phyloP scores from a whole-genome alignment of 2,888 invertebrate species.

The Dusona sp. region DNA sequence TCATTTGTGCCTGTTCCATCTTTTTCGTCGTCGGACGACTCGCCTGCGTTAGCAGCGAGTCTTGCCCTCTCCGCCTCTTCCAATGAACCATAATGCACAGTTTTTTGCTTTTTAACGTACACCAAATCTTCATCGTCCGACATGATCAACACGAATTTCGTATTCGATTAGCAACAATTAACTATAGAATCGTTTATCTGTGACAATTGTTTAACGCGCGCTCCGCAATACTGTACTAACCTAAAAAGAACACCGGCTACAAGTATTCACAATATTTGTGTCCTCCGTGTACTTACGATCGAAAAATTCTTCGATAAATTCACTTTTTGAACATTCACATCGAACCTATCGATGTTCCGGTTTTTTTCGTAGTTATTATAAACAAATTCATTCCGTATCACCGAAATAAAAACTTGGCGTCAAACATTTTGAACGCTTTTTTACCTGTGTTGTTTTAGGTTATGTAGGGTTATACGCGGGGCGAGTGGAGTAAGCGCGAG shows the following conservation, averaged over 20 bases:
- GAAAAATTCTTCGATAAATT: background rate
- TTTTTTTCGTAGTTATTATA: background rate
- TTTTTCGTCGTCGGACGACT: conserved; percentile 88
- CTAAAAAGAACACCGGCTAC: conserved; percentile 21
- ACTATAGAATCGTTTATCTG: background rate
- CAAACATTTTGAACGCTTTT: conserved; percentile 34
- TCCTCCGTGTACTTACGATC: conserved; percentile 5
- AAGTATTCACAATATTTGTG: background rate
- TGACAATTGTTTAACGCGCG: conserved; percentile 3
- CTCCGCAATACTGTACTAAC: background rate
- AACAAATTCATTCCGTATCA: conserved; percentile 17
- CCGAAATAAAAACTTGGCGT: conserved; percentile 4
- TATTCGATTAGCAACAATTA: background rate
- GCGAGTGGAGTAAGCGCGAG: no score
- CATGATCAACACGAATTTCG: conserved; percentile 85
- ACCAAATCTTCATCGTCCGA: conserved; percentile 94
- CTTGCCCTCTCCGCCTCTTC: conserved; percentile 93
- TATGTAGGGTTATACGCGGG: background rate
- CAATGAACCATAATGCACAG: conserved; percentile 95
- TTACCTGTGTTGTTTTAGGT: conserved; percentile 38
- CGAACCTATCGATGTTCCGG: background rate
- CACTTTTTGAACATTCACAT: background rate
- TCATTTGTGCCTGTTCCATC: conserved; percentile 86
- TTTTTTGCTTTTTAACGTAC: conserved; percentile 90
- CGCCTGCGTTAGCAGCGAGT: conserved; percentile 87